Percentiles rank a stretch among this genome's conserved stretches.
phyloP scores from a whole-genome alignment of 2,797 vertebrate genomes.

The Phalloptychus januarius region DNA sequence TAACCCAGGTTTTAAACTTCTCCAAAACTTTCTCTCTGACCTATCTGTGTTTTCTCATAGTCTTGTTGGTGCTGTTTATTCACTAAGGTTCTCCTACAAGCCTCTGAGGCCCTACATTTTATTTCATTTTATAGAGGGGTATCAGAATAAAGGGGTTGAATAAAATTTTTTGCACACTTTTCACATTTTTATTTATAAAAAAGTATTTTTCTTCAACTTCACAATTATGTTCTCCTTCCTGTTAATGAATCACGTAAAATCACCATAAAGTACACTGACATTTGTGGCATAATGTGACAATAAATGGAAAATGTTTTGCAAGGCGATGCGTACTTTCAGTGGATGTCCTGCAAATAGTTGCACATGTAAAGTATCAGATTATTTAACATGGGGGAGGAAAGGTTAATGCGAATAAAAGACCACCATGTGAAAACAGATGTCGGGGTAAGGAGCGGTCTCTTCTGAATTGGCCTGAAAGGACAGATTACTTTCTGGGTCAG shows the following conservation, averaged over 20 bases:
- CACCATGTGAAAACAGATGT: constrained; percentile 80
- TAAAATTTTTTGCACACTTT: not conserved
- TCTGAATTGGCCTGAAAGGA: constrained; percentile 63
- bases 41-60: not conserved
- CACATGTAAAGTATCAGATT: constrained; percentile 40
- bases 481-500: constrained; percentile 77
- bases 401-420: constrained; percentile 65
- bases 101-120: not conserved
- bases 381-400: constrained; percentile 7
- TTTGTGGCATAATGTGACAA: not conserved
- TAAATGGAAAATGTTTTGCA: not conserved
- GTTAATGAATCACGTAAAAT: not conserved
- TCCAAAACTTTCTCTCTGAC: not conserved
- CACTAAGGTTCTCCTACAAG: not conserved
- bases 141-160: not conserved
- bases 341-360: constrained; percentile 64
- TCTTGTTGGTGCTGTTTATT: not conserved
- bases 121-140: not conserved
- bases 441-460: constrained; percentile 61
- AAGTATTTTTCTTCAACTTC: not conserved
- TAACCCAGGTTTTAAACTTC: not conserved
- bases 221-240: not conserved
- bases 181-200: not conserved
- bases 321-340: constrained; percentile 24
- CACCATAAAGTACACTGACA: not conserved